Percentiles rank a stretch among this genome's conserved stretches.
phyloP scores from a whole-genome alignment of 2,888 invertebrate genomes.

The Apodemia duryi region DNA sequence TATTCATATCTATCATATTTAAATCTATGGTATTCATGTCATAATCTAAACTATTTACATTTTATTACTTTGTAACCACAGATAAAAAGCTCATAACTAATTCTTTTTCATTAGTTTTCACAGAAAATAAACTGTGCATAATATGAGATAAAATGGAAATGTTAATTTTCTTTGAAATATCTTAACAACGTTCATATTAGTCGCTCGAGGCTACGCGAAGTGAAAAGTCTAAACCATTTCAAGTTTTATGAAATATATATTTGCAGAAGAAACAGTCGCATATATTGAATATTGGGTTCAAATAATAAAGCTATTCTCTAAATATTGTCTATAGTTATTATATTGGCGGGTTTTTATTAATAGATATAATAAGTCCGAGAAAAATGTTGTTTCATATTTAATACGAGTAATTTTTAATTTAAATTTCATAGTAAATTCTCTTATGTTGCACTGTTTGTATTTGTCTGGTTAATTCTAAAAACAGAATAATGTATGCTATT shows the following conservation, averaged over 20 bases:
- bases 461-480: too few species aligned
- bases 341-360: too few species aligned
- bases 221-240: slow-evolving; percentile 7
- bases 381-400: too few species aligned
- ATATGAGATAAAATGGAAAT: slow-evolving; percentile 1
- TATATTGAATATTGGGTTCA: not conserved
- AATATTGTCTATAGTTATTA: too few species aligned
- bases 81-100: not conserved
- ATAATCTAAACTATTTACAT: not conserved
- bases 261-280: not conserved
- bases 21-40: too few species aligned
- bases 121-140: not conserved
- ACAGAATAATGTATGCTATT: too few species aligned
- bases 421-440: too few species aligned
- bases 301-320: too few species aligned
- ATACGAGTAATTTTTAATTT: too few species aligned
- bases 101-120: not conserved
- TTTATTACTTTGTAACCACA: not conserved
- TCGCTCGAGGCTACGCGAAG: not conserved
- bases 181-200: slow-evolving; percentile 4
- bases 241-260: not conserved
- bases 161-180: slow-evolving; percentile 10
- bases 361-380: too few species aligned
- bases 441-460: too few species aligned
- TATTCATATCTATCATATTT: too few species aligned